Evolutionary conservation across 2,113 vertebrate species (phyloP).

Genomic region (Emydocephalus ijimae): DNA sequence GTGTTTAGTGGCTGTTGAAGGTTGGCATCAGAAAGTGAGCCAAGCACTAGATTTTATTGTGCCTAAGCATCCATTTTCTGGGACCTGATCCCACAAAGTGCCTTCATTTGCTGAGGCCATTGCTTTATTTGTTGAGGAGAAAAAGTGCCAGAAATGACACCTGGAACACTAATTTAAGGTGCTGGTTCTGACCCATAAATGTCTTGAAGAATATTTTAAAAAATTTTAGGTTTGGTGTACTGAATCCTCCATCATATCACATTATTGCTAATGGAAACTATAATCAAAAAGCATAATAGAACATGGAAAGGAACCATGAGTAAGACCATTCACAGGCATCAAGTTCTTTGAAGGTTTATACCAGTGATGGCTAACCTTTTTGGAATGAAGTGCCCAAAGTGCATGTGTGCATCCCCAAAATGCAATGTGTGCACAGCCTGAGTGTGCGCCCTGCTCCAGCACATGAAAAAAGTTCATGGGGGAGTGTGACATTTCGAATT

Average conservation of each 20-base stretch:
- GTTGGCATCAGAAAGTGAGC: neutral
- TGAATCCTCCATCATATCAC: neutral
- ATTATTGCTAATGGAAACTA: neutral
- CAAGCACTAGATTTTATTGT: neutral
- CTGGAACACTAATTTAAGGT: neutral
- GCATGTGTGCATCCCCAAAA: no score
- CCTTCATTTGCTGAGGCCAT: neutral
- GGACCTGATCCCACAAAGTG: neutral
- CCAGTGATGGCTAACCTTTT: no score
- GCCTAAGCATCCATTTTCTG: neutral
- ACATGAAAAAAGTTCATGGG: neutral
- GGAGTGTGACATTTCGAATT: neutral
- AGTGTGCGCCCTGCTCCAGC: no score
- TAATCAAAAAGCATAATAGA: neutral
- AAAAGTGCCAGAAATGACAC: neutral
- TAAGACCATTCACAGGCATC: neutral
- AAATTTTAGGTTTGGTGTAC: neutral
- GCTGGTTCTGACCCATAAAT: neutral
- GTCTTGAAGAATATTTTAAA: neutral
- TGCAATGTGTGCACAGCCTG: no score
- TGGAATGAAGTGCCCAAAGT: no score
- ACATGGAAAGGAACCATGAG: neutral
- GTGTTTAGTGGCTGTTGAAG: neutral
- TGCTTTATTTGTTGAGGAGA: neutral
- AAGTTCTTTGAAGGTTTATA: neutral